These are phyloP conservation scores for Ursus arctos DNA, from an alignment of 2,113 vertebrate species.

Conservation along the genomic window DNA sequence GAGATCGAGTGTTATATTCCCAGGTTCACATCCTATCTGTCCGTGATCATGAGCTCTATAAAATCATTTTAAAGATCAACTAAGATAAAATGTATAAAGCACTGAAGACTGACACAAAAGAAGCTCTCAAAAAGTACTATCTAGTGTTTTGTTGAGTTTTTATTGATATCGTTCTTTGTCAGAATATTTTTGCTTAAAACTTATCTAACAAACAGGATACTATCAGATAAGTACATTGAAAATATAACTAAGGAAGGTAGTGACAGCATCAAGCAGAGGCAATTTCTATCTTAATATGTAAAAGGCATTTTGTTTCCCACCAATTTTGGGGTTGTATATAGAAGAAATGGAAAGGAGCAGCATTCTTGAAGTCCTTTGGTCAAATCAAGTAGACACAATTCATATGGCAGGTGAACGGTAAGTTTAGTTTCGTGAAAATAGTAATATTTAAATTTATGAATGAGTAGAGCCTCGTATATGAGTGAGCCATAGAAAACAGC, in stretches of 20 bases:
- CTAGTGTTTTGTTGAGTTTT: neutral
- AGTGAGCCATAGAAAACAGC: neutral
- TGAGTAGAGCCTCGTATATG: neutral
- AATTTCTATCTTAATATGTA: neutral
- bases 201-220: neutral
- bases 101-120: neutral
- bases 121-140: neutral
- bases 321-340: neutral
- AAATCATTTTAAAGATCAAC: neutral
- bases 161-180: neutral
- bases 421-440: neutral
- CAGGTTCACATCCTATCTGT: neutral
- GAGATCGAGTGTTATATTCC: neutral
- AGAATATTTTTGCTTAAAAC: neutral
- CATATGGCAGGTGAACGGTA: neutral
- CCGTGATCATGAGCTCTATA: neutral
- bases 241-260: neutral
- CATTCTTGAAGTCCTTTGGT: neutral
- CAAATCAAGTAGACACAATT: neutral
- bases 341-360: neutral
- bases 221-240: neutral
- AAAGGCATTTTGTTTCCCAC: neutral
- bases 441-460: neutral
- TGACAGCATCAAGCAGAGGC: neutral
- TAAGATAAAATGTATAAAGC: neutral